Evolutionary conservation across 2,888 invertebrate genomes (phyloP).

Genomic region (Graphium colonna): DNA sequence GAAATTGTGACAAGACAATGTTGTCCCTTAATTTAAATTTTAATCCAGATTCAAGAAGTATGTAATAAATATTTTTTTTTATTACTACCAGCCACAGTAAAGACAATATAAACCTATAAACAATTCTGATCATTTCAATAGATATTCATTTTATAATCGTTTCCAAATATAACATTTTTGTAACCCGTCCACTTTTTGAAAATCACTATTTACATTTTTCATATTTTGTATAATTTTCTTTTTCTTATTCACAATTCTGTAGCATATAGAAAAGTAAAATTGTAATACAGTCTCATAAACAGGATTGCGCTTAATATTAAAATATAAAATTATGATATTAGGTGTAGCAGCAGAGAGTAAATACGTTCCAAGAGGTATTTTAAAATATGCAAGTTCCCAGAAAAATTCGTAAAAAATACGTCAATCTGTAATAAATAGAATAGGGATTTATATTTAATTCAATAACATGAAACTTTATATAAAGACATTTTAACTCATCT

Average conservation of each 20-base stretch:
- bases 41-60: too few species aligned
- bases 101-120: neutral
- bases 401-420: neutral
- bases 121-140: neutral
- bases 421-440: neutral
- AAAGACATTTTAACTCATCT: too few species aligned
- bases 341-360: neutral
- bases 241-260: neutral
- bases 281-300: neutral
- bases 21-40: too few species aligned
- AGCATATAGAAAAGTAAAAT: neutral
- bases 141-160: too few species aligned
- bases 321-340: neutral
- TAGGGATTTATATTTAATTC: neutral
- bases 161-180: too few species aligned
- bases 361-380: neutral
- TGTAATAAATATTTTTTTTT: too few species aligned
- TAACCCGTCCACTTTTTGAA: too few species aligned
- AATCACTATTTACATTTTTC: neutral
- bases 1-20: too few species aligned
- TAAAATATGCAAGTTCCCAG: neutral
- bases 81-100: neutral
- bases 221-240: neutral
- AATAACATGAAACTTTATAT: neutral
- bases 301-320: neutral